Conservation (phyloP, 1,140 invertebrate species). For the Drosophila chauvacae region DNA sequence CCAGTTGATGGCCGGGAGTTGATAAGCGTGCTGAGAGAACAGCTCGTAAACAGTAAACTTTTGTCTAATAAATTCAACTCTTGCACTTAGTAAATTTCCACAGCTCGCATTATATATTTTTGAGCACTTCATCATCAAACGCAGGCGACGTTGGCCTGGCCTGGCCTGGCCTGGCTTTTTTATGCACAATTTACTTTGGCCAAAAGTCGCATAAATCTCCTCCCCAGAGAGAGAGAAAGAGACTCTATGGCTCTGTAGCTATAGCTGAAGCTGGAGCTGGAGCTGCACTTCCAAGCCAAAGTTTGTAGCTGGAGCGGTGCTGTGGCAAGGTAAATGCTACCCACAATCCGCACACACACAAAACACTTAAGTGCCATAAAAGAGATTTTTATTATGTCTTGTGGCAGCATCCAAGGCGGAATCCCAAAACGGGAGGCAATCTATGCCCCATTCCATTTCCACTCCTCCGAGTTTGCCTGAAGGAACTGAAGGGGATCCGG, state of each 20-base stretch:
- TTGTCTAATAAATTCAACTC: slow-evolving; percentile 80
- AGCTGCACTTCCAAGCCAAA: slow-evolving; percentile 17
- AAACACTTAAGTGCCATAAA: slow-evolving; percentile 82
- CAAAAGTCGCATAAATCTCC: slow-evolving; percentile 79
- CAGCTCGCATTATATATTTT: slow-evolving; percentile 71
- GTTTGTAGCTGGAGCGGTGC: slow-evolving; percentile 26
- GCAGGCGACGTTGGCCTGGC: slow-evolving; percentile 29
- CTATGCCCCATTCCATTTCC: slow-evolving; percentile 30
- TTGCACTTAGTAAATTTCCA: slow-evolving; percentile 81
- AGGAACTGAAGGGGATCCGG: slow-evolving; percentile 11
- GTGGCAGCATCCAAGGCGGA: slow-evolving; percentile 53
- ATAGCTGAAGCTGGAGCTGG: slow-evolving; percentile 1
- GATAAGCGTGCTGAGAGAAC: slow-evolving; percentile 71
- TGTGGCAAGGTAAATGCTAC: slow-evolving; percentile 74
- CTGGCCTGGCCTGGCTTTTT: slow-evolving; percentile 64
- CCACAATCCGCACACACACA: slow-evolving; percentile 78
- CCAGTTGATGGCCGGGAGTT: slow-evolving; percentile 63
- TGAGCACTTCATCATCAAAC: slow-evolving; percentile 81
- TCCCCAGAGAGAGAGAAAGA: slow-evolving; percentile 24
- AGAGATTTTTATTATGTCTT: slow-evolving; percentile 83
- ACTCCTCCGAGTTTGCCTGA: slow-evolving; percentile 10
- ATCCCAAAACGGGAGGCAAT: slow-evolving; percentile 43
- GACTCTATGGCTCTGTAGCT: slow-evolving; percentile 13
- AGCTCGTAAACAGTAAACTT: slow-evolving; percentile 80
- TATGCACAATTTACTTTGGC: slow-evolving; percentile 82